Conservation (phyloP, 1,140 invertebrate species). For the Tetranychus cinnabarinus region DNA sequence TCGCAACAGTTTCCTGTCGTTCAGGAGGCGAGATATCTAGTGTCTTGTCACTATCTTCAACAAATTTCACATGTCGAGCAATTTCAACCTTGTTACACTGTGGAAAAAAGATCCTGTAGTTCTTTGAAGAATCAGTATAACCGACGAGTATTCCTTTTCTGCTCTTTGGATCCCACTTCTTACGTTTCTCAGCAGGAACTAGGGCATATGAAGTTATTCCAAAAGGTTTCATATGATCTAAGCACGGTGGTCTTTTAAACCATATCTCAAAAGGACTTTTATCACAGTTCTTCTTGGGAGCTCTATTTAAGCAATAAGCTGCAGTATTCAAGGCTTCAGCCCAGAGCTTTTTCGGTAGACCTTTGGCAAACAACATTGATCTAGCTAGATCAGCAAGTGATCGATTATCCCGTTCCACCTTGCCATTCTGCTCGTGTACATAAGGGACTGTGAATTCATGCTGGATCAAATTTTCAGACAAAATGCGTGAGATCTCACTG, state of each 20-base stretch:
- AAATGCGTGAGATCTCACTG: background rate
- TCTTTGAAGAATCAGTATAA: background rate
- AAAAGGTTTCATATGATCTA: background rate
- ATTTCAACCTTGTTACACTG: background rate
- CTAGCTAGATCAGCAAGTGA: constrained; percentile 7
- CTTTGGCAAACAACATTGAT: constrained; percentile 4
- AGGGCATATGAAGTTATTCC: background rate
- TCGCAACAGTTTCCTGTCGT: too few relatives aligned
- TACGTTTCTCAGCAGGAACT: background rate
- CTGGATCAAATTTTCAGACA: background rate
- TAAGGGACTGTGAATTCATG: constrained; percentile 3
- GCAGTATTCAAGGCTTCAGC: background rate
- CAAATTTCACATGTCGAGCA: background rate
- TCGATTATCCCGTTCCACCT: background rate
- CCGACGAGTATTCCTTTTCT: background rate
- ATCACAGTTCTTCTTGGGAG: background rate
- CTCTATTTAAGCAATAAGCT: constrained; percentile 4
- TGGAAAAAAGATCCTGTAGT: background rate
- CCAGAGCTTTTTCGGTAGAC: background rate
- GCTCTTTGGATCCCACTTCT: background rate
- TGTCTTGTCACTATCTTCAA: background rate
- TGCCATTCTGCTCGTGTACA: constrained; percentile 1
- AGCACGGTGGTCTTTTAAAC: background rate
- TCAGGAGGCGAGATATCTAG: too few relatives aligned
- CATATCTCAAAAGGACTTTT: background rate